Conservation (phyloP, 2,888 invertebrate species). For the Xestia sexstrigata region DNA sequence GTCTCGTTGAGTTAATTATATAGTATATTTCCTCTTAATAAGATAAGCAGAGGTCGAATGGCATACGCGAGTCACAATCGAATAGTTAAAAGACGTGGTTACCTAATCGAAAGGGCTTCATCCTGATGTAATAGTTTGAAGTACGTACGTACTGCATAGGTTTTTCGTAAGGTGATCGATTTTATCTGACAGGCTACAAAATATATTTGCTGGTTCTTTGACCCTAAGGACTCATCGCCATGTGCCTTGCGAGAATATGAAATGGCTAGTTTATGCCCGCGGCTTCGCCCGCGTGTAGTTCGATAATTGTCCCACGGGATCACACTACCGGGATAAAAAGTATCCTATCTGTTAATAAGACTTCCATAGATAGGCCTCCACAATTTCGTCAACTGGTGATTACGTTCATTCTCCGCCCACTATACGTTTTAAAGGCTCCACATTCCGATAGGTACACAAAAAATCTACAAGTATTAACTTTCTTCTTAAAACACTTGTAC, state of each 20-base stretch:
- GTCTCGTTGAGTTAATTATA: conserved; percentile 37
- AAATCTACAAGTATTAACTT: not conserved
- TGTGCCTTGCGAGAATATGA: not conserved
- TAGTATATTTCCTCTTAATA: conserved; percentile 7
- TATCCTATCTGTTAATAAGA: not conserved
- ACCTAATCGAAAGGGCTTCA: conserved; percentile 28
- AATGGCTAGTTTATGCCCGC: not conserved
- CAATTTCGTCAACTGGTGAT: not conserved
- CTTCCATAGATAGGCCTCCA: not conserved
- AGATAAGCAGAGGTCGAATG: conserved; percentile 6
- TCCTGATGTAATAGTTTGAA: conserved; percentile 7
- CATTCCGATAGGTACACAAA: not conserved
- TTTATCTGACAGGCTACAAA: not conserved
- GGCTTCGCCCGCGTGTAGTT: no score
- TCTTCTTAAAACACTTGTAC: not conserved
- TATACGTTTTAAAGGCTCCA: conserved; percentile 1
- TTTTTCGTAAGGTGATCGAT: not conserved
- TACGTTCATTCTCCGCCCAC: not conserved
- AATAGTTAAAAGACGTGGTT: conserved; percentile 21
- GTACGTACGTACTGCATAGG: not conserved
- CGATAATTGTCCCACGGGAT: no score
- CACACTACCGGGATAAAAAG: no score
- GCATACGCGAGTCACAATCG: conserved; percentile 26
- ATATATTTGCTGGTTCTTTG: not conserved
- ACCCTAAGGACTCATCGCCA: not conserved